Conservation (phyloP, 2,113 vertebrate species). For the Clarias batrachus region DNA sequence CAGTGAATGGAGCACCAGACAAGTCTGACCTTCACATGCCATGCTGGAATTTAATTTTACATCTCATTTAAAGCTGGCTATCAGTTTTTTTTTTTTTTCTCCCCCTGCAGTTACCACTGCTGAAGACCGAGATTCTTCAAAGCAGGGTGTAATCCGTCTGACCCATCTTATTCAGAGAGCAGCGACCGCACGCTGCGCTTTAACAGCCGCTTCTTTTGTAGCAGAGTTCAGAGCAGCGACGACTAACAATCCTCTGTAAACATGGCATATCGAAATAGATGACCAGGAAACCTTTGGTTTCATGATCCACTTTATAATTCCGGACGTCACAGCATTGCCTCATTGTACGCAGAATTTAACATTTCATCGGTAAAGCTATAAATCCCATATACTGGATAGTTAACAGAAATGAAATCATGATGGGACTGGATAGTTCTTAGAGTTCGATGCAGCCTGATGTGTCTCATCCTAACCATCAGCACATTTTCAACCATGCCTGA, state of each 20-base stretch:
- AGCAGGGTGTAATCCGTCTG: slow-evolving; percentile 70
- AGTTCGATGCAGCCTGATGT: too few species aligned
- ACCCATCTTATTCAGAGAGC: slow-evolving; percentile 69
- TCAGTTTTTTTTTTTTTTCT: slow-evolving; percentile 52
- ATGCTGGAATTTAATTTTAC: slow-evolving; percentile 69
- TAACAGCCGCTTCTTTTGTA: slow-evolving; percentile 39
- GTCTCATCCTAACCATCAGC: too few species aligned
- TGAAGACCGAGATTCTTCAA: slow-evolving; percentile 68
- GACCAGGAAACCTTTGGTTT: neutral
- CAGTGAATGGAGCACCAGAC: slow-evolving; percentile 32
- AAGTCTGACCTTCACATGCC: slow-evolving; percentile 64
- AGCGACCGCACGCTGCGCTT: slow-evolving; percentile 65
- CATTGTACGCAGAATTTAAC: neutral
- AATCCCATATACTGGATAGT: too few species aligned
- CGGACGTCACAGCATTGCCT: neutral
- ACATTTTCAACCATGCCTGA: too few species aligned
- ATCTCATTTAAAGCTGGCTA: slow-evolving; percentile 67
- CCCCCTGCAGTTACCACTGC: slow-evolving; percentile 67
- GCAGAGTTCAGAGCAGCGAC: slow-evolving; percentile 3
- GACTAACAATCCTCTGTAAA: neutral
- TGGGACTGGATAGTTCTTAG: too few species aligned
- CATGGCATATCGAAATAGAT: neutral
- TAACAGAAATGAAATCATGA: too few species aligned
- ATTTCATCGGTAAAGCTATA: neutral
- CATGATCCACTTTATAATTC: neutral